Conservation (phyloP, 1,140 invertebrate genomes). For the Propsilocerus akamusi region DNA sequence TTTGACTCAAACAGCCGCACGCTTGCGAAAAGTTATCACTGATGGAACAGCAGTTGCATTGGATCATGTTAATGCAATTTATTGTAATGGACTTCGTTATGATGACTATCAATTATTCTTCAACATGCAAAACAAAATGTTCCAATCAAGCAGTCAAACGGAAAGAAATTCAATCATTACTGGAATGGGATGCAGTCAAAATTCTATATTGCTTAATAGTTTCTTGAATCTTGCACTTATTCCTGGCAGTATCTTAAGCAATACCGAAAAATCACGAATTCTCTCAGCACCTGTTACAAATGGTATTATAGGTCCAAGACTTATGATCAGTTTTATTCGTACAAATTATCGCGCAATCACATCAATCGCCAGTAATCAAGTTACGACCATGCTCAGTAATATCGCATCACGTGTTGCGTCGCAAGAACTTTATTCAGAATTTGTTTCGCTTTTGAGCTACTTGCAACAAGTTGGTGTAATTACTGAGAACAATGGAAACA, state of each 20-base stretch:
- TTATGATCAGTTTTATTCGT: background rate
- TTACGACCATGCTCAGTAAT: background rate
- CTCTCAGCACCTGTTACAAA: background rate
- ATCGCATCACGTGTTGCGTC: background rate
- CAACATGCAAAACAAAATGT: constrained; percentile 39
- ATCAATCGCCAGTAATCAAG: background rate
- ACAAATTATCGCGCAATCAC: background rate
- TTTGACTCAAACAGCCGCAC: constrained; percentile 24
- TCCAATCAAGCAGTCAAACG: constrained; percentile 28
- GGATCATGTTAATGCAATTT: constrained; percentile 27
- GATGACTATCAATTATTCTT: constrained; percentile 39
- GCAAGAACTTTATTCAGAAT: background rate
- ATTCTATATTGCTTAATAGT: constrained; percentile 10
- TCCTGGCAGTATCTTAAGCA: background rate
- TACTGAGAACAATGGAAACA: background rate
- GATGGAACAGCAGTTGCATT: constrained; percentile 18
- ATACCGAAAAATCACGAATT: background rate
- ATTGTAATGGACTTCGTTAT: constrained; percentile 42
- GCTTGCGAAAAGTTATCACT: constrained; percentile 11
- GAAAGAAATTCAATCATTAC: constrained; percentile 32
- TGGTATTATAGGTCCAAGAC: background rate
- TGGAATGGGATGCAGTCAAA: constrained; percentile 32
- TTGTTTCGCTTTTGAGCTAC: background rate
- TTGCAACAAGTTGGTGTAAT: background rate
- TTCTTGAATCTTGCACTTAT: background rate